A percentile compares a stretch with the other conserved stretches of the same genome.
phyloP scores from a whole-genome alignment of 2,113 vertebrate species.

The Hyperopisus bebe region DNA sequence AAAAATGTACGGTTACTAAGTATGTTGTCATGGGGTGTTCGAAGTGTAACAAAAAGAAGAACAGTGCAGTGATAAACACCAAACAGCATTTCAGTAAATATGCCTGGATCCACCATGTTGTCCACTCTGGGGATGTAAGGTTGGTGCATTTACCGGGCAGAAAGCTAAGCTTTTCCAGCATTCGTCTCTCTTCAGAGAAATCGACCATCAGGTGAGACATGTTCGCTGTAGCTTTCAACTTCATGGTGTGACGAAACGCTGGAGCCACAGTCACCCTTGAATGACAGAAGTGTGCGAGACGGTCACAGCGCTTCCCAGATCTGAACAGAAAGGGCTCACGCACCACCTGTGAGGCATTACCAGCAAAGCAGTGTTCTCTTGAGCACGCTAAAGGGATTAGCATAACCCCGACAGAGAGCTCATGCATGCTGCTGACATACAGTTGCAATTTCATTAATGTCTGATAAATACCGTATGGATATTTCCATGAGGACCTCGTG shows the following conservation, averaged over 20 bases:
- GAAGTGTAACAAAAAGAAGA: not conserved
- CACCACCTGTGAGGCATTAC: not conserved
- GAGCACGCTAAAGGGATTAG: not conserved
- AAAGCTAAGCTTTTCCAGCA: conserved; percentile 75
- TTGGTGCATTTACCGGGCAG: conserved; percentile 71
- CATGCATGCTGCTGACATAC: not conserved
- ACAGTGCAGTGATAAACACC: not conserved
- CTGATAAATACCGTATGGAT: not conserved
- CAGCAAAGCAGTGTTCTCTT: not conserved
- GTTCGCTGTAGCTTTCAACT: conserved; percentile 73
- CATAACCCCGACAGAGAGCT: not conserved
- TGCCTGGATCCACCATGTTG: not conserved
- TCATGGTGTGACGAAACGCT: conserved; percentile 80
- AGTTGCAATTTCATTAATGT: not conserved
- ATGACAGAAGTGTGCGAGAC: not conserved
- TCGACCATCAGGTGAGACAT: conserved; percentile 88
- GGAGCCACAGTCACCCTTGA: conserved; percentile 86
- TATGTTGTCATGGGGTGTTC: not conserved
- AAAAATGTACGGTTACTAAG: not conserved
- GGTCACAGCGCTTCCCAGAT: not conserved
- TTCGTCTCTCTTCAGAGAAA: conserved; percentile 73
- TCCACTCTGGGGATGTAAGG: not conserved
- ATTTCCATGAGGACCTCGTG: not conserved
- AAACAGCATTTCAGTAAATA: not conserved
- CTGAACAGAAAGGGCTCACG: not conserved